A percentile compares a stretch with the other conserved stretches of the same genome.
Conservation (phyloP, 2,888 invertebrate species). For the Troilus luridus region DNA sequence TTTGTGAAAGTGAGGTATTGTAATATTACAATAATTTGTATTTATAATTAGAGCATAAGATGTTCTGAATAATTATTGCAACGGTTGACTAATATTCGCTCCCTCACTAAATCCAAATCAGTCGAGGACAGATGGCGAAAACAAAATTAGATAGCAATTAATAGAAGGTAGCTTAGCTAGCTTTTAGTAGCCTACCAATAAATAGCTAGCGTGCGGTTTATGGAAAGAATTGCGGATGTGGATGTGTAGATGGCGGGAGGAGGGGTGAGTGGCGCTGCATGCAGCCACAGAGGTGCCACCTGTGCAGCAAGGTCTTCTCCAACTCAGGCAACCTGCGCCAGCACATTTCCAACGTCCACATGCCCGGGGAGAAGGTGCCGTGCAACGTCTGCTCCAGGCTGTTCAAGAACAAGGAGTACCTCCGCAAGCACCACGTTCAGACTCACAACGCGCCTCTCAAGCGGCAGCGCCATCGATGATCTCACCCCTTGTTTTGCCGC, state of each 20-base stretch:
- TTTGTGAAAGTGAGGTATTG: slow-evolving; percentile 15
- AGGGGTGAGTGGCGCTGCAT: slow-evolving; percentile 68
- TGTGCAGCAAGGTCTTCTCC: slow-evolving; percentile 68
- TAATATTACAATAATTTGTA: background rate
- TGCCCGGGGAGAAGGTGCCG: slow-evolving; percentile 67
- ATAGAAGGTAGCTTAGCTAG: slow-evolving; percentile 26
- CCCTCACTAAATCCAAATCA: slow-evolving; percentile 33
- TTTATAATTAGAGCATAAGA: too few species aligned
- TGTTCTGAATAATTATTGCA: background rate
- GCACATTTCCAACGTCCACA: slow-evolving; percentile 68
- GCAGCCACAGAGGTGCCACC: slow-evolving; percentile 68
- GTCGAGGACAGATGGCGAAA: background rate
- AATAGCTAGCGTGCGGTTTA: background rate
- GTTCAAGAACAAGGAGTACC: slow-evolving; percentile 68
- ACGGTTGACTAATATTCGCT: background rate
- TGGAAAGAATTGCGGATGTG: slow-evolving; percentile 42
- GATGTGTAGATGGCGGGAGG: slow-evolving; percentile 60
- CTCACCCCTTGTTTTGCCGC: slow-evolving; percentile 16
- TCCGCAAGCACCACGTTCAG: slow-evolving; percentile 68
- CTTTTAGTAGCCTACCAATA: slow-evolving; percentile 13
- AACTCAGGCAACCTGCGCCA: slow-evolving; percentile 68
- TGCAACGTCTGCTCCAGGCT: slow-evolving; percentile 67
- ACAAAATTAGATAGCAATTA: background rate
- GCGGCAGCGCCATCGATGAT: slow-evolving; percentile 63
- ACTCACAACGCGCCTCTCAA: slow-evolving; percentile 68